Evolutionary conservation across 92 coral and sea anemone species (phyloP).

Genomic region (Plumapathes pennacea): DNA sequence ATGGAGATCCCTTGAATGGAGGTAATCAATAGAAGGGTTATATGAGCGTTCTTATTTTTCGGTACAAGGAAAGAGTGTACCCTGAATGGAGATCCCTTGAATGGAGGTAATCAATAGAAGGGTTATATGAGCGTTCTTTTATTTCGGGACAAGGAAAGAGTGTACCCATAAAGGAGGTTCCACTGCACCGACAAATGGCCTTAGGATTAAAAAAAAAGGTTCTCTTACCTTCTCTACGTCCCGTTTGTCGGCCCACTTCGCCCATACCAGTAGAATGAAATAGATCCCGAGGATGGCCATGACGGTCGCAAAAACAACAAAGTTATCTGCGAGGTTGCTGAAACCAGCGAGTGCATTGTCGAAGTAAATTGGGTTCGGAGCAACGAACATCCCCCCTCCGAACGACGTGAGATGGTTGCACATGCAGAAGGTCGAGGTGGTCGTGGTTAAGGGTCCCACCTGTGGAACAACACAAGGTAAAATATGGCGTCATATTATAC

Average conservation of each 20-base stretch:
- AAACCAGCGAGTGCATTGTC: conserved; percentile 66
- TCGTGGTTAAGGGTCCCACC: conserved; percentile 75
- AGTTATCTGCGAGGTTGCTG: conserved; percentile 50
- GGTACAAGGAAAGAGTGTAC: too few species aligned
- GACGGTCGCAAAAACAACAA: conserved; percentile 60
- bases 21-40: too few species aligned
- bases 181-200: too few species aligned
- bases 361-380: conserved; percentile 86
- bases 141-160: too few species aligned
- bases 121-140: too few species aligned
- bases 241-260: conserved; percentile 51
- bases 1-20: too few species aligned
- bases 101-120: too few species aligned
- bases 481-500: too few species aligned
- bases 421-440: conserved; percentile 58
- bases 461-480: conserved; percentile 6
- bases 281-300: conserved; percentile 44
- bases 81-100: too few species aligned
- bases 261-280: conserved; percentile 51
- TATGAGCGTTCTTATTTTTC: too few species aligned
- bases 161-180: too few species aligned
- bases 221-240: conserved; percentile 47
- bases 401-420: conserved; percentile 80
- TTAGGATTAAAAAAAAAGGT: too few species aligned
- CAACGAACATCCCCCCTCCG: conserved; percentile 70